phyloP scores from a whole-genome alignment of 1,140 invertebrate genomes.

The Melitaea cinxia region DNA sequence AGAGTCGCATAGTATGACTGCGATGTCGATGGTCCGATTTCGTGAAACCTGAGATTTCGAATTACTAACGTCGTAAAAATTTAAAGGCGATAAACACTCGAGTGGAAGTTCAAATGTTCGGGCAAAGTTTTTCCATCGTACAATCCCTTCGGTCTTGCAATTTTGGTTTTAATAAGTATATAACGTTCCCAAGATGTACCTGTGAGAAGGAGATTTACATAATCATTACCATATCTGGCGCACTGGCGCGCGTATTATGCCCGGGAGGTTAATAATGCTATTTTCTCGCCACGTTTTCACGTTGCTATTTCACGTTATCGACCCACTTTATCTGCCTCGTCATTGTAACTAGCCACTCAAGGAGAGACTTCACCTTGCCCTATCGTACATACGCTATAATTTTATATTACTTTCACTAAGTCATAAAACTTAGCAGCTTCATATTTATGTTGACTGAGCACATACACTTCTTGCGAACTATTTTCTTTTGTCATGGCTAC shows the following conservation, averaged over 20 bases:
- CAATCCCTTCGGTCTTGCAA: constrained; percentile 72
- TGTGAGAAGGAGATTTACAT: constrained; percentile 79
- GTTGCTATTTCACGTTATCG: constrained; percentile 82
- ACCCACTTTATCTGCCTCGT: constrained; percentile 80
- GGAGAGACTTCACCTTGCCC: constrained; percentile 60
- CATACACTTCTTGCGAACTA: not conserved
- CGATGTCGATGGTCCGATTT: constrained; percentile 76
- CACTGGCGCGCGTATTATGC: constrained; percentile 80
- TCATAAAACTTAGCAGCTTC: constrained; percentile 15
- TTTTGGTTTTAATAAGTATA: constrained; percentile 82
- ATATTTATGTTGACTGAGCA: not conserved
- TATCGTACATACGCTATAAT: constrained; percentile 33
- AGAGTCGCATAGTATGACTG: constrained; percentile 74
- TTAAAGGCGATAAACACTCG: constrained; percentile 69
- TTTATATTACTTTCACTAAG: constrained; percentile 31
- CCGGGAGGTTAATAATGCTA: constrained; percentile 83
- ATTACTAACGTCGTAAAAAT: constrained; percentile 75
- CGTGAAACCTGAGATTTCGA: constrained; percentile 73
- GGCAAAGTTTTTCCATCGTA: constrained; percentile 67
- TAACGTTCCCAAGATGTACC: constrained; percentile 79
- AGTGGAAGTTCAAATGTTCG: constrained; percentile 47
- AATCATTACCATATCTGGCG: constrained; percentile 82
- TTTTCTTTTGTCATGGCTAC: not conserved
- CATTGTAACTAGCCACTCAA: constrained; percentile 80
- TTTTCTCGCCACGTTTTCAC: constrained; percentile 82